A percentile compares a stretch with the other conserved stretches of the same genome.
Evolutionary conservation across 1,140 invertebrate genomes (phyloP).

Genomic region (Apis laboriosa): DNA sequence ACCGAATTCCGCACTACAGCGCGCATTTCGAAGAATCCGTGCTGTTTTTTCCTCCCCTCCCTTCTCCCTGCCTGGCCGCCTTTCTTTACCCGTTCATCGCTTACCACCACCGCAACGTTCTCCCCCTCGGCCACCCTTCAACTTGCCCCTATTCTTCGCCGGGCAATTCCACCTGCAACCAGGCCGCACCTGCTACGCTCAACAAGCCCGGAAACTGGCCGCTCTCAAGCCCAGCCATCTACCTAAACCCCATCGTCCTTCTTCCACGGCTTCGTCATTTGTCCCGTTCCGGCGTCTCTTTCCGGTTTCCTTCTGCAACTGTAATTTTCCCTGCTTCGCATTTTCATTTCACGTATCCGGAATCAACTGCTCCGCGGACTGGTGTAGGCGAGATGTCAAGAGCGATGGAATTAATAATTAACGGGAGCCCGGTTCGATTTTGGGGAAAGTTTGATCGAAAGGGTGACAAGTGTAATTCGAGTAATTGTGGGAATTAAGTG

Average conservation of each 20-base stretch:
- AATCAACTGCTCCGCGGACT: no score
- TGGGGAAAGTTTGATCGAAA: no score
- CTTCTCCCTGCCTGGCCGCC: no score
- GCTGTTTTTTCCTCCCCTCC: not conserved
- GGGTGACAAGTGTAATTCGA: no score
- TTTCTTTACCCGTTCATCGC: not conserved
- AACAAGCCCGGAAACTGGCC: slow-evolving; percentile 36
- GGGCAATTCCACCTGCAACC: slow-evolving; percentile 18
- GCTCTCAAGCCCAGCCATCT: slow-evolving; percentile 18
- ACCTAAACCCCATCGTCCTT: slow-evolving; percentile 12
- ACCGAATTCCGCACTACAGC: slow-evolving; percentile 6
- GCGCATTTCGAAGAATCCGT: not conserved
- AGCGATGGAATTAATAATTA: no score
- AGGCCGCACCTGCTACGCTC: slow-evolving; percentile 30
- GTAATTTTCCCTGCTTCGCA: not conserved
- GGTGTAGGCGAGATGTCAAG: no score
- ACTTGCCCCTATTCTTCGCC: not conserved
- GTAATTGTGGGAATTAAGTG: no score
- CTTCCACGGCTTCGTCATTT: slow-evolving; percentile 23
- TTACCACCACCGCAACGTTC: not conserved
- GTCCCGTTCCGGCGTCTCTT: slow-evolving; percentile 6
- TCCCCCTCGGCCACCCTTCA: not conserved
- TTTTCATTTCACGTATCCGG: not conserved
- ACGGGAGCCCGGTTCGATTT: no score
- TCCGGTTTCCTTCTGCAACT: not conserved